These are phyloP conservation scores for Erebia aethiops DNA, from an alignment of 2,888 invertebrate species.

Conservation along the genomic window DNA sequence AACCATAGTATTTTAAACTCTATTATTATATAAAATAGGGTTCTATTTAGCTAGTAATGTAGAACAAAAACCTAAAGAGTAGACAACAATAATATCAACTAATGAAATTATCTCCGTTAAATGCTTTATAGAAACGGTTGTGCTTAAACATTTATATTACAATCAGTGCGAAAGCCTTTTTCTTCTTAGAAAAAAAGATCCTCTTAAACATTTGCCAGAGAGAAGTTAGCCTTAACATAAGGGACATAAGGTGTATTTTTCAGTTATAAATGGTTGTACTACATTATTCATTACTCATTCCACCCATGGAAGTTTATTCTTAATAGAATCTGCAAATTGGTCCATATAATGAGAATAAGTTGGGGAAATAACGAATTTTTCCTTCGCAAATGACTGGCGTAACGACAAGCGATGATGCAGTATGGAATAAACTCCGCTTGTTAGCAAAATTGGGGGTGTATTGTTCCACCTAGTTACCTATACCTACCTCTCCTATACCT, in stretches of 20 bases:
- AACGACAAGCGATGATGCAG: slow-evolving; percentile 1
- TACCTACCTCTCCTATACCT: too few relatives aligned
- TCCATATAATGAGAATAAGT: slow-evolving; percentile 13
- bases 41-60: background rate
- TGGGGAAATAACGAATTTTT: slow-evolving; percentile 8
- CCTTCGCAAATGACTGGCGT: background rate
- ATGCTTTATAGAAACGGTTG: slow-evolving; percentile 9
- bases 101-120: slow-evolving; percentile 17
- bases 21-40: background rate
- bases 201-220: background rate
- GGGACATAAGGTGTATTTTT: background rate
- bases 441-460: background rate
- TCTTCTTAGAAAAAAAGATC: slow-evolving; percentile 4
- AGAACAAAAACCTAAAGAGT: slow-evolving; percentile 1
- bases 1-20: background rate
- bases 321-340: slow-evolving; percentile 16
- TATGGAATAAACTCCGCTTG: background rate
- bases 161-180: slow-evolving; percentile 23
- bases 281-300: slow-evolving; percentile 19
- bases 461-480: background rate
- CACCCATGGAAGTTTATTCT: slow-evolving; percentile 13
- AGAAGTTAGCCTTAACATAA: background rate
- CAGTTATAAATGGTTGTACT: background rate
- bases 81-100: background rate
- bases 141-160: slow-evolving; percentile 23